These are phyloP conservation scores for Steatornis caripensis DNA, from an alignment of 2,113 vertebrate species.

Conservation along the genomic window DNA sequence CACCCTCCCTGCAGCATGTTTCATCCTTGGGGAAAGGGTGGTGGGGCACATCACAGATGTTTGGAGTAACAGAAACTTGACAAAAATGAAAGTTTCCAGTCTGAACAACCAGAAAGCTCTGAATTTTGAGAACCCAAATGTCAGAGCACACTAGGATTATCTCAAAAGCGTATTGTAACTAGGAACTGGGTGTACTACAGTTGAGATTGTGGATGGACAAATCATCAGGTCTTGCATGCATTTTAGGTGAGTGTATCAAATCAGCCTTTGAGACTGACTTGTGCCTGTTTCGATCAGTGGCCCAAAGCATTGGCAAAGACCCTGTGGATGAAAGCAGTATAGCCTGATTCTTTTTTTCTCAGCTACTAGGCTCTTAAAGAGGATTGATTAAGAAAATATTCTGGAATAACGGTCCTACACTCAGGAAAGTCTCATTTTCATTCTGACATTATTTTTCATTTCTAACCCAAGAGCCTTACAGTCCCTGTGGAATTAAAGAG, in stretches of 20 bases:
- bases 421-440: constrained; percentile 65
- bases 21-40: constrained; percentile 78
- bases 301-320: neutral
- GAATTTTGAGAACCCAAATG: constrained; percentile 48
- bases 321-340: neutral
- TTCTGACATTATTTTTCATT: constrained; percentile 73
- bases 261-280: neutral
- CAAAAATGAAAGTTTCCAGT: constrained; percentile 62
- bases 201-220: neutral
- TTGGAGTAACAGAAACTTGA: constrained; percentile 67
- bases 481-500: constrained; percentile 66
- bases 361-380: neutral
- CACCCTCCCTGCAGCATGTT: constrained; percentile 65
- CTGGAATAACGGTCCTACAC: constrained; percentile 50
- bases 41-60: constrained; percentile 75
- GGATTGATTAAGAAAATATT: constrained; percentile 55
- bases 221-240: neutral
- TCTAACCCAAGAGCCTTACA: constrained; percentile 68
- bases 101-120: constrained; percentile 43
- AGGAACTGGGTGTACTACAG: constrained; percentile 21
- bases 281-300: neutral
- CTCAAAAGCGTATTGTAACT: constrained; percentile 20
- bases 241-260: neutral
- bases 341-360: neutral
- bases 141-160: constrained; percentile 34